phyloP scores from a whole-genome alignment of 2,113 vertebrate species.

The Perognathus longimembris region DNA sequence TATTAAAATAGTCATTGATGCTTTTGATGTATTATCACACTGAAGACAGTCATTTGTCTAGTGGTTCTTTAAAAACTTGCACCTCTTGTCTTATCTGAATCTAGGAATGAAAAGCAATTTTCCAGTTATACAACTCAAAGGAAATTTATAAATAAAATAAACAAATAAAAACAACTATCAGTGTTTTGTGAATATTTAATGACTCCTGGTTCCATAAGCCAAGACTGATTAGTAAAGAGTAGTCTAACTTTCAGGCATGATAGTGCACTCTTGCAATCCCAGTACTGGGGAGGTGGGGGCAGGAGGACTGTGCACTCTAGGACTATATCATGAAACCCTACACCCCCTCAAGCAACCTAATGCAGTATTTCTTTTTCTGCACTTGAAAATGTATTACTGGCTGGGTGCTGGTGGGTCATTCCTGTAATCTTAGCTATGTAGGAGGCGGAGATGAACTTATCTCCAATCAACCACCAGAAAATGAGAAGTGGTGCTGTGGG shows the following conservation, averaged over 20 bases:
- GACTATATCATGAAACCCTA: not conserved
- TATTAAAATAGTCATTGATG: not conserved
- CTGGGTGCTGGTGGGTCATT: no score
- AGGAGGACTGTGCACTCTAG: no score
- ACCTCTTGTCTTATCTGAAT: not conserved
- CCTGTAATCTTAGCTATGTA: no score
- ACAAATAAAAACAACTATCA: not conserved
- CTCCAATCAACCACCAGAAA: no score
- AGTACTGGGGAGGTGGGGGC: no score
- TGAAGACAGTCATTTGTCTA: conserved; percentile 20
- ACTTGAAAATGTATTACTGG: no score
- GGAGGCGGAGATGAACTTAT: no score
- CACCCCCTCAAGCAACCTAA: not conserved
- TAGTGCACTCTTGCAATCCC: no score
- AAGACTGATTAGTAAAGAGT: not conserved
- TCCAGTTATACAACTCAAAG: not conserved
- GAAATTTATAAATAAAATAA: not conserved
- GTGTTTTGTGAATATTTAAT: not conserved
- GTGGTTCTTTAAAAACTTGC: conserved; percentile 10
- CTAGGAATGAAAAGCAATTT: conserved; percentile 13
- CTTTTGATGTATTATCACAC: not conserved
- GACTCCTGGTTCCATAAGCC: conserved; percentile 18
- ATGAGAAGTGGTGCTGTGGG: no score
- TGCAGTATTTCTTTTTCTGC: no score
- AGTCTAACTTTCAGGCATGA: not conserved